phyloP scores from a whole-genome alignment of 2,797 vertebrate genomes.

The Microctenopoma steveboyesi region DNA sequence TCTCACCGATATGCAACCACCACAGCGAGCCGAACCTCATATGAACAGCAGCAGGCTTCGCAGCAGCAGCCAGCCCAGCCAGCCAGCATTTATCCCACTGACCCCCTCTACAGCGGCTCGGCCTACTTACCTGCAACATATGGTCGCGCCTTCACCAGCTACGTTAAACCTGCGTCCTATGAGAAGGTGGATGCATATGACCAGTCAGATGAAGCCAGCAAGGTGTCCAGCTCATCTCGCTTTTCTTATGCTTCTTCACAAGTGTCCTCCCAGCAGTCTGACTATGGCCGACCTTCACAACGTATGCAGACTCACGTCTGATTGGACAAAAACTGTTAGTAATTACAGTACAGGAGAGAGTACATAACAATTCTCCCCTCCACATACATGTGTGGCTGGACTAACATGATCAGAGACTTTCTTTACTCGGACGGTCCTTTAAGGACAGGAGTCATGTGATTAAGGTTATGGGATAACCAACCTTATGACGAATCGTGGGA shows the following conservation, averaged over 20 bases:
- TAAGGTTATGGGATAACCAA: constrained; percentile 55
- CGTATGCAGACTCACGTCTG: constrained; percentile 96
- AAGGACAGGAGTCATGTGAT: constrained; percentile 56
- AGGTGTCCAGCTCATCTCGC: constrained; percentile 85
- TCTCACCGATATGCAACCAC: constrained; percentile 86
- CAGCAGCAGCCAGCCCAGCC: constrained; percentile 77
- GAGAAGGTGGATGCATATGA: constrained; percentile 88
- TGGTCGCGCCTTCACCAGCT: constrained; percentile 89
- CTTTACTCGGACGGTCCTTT: constrained; percentile 56
- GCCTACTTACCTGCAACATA: constrained; percentile 88
- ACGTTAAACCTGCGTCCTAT: constrained; percentile 87
- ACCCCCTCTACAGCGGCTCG: constrained; percentile 81
- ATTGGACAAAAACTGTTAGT: constrained; percentile 50
- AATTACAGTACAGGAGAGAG: constrained; percentile 40
- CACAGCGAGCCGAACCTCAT: constrained; percentile 80
- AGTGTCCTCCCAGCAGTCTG: constrained; percentile 87
- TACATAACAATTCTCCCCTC: constrained; percentile 52
- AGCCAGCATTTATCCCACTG: constrained; percentile 79
- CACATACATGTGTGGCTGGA: constrained; percentile 57
- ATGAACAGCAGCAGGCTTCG: constrained; percentile 81
- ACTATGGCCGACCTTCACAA: constrained; percentile 87
- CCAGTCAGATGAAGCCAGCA: constrained; percentile 87
- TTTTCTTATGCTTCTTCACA: constrained; percentile 90
- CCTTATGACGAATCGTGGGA: constrained; percentile 55
- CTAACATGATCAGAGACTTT: constrained; percentile 71